A percentile compares a stretch with the other conserved stretches of the same genome.
Conservation (phyloP, 2,888 invertebrate genomes). For the Punctoribates punctum region DNA sequence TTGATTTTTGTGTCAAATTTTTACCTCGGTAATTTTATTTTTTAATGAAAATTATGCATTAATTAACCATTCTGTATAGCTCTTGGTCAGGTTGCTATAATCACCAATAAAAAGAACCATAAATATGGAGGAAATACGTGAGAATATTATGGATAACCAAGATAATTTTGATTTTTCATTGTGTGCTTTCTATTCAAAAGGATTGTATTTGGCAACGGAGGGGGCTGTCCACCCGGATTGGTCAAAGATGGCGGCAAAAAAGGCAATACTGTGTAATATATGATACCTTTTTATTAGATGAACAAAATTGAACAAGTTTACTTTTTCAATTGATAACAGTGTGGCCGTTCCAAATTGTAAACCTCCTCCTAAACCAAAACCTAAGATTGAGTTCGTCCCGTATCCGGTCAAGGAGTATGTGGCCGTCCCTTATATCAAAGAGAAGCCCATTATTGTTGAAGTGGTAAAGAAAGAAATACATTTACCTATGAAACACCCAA, state of each 20-base stretch:
- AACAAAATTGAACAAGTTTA: too few relatives aligned
- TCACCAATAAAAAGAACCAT: not conserved
- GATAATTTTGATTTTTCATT: not conserved
- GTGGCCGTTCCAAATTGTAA: not conserved
- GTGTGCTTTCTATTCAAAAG: not conserved
- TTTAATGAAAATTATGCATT: too few relatives aligned
- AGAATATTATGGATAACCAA: not conserved
- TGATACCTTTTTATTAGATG: not conserved
- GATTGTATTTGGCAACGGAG: not conserved
- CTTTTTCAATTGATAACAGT: not conserved
- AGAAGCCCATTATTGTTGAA: not conserved
- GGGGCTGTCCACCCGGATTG: not conserved
- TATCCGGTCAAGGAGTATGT: not conserved
- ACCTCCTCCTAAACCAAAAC: not conserved
- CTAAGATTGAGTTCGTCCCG: not conserved
- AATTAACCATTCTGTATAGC: too few relatives aligned
- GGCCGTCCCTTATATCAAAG: not conserved
- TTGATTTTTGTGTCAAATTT: too few relatives aligned
- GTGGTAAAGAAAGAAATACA: not conserved
- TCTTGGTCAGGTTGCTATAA: too few relatives aligned
- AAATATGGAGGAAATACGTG: not conserved
- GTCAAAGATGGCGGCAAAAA: not conserved
- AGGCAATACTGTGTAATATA: not conserved
- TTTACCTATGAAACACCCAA: not conserved
- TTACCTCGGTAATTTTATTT: too few relatives aligned